Base-by-base conservation (phyloP, 1,140 invertebrate species). In the Neomicropteryx cornuta region DNA sequence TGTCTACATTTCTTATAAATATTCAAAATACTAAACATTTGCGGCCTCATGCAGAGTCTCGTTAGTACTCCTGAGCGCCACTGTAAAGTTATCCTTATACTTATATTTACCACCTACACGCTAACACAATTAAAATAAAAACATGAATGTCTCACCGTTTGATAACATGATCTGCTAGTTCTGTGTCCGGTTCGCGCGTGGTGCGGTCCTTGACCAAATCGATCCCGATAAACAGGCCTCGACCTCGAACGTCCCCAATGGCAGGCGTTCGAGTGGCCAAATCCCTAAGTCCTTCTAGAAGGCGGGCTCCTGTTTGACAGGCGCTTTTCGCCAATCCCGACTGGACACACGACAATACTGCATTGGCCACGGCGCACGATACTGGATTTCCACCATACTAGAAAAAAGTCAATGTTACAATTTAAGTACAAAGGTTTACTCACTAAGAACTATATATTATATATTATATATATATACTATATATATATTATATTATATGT, bases 311-410 rank as follows among this genome's bases (percentile, higher is more conserved):
- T 18, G 97, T 82, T 22, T 73, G 62, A 1, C 67, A 57, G 0
- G 93, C 92, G 49, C 92, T 79, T 46, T 92, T 77, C 49, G 82
- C 71, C 10, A 99, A 66, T 56, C 98, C 92, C 30, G 86, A 76
- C 52, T 93, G 84, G 40, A 99, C 88, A 1, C 92, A 82, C 52
- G 96, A 87, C 55, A 99, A 77, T 4, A 99, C 95, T 6, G 93
- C 90, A 57, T 91, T 86, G 2, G 90, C 92, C 43, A 97, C 83
- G 0, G 94, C 91, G 60, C 93, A 97, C 0, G 93, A 94, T 1
- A 98, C 94, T 27, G 95, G 93, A 71, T 99, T 99, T 2, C 95
- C 96, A 3, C 95, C 95, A 58, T 93, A 97, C 87, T 93, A 60
- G 18, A 74, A 72, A 41, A 52, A 44, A 45, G 34, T 38, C 32